Evolutionary conservation across 2,888 invertebrate species (phyloP).

Genomic region (Kuschelorhynchus macadamiae): DNA sequence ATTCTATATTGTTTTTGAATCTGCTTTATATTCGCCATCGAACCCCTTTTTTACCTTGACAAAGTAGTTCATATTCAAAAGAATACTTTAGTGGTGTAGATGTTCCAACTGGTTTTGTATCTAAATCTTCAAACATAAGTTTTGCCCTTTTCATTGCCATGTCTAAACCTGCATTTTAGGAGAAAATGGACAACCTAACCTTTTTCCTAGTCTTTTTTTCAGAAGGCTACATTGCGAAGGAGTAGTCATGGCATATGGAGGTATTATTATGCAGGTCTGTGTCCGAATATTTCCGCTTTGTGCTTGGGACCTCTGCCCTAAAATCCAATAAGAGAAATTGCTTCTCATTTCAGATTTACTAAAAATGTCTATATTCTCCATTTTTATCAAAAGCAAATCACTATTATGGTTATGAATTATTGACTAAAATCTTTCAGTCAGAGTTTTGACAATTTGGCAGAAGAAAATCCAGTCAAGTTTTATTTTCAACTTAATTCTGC

Average conservation of each 20-base stretch:
- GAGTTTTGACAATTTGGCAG: slow-evolving; percentile 6
- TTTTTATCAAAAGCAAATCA: slow-evolving; percentile 1
- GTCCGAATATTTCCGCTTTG: slow-evolving; percentile 35
- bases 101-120: slow-evolving; percentile 15
- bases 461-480: slow-evolving; percentile 25
- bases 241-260: neutral
- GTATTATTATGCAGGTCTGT: slow-evolving; percentile 18
- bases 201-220: slow-evolving; percentile 50
- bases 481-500: neutral
- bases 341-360: slow-evolving; percentile 4
- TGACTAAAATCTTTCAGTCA: slow-evolving; percentile 2
- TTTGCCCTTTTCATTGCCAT: slow-evolving; percentile 59
- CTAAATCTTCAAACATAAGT: slow-evolving; percentile 56
- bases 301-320: neutral
- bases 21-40: too few relatives aligned
- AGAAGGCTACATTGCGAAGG: slow-evolving; percentile 10
- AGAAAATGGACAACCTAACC: slow-evolving; percentile 60
- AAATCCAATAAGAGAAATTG: neutral
- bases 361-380: slow-evolving; percentile 7
- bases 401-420: neutral
- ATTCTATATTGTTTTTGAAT: too few relatives aligned
- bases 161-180: slow-evolving; percentile 59
- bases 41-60: too few relatives aligned
- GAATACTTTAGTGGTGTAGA: slow-evolving; percentile 35
- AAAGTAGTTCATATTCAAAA: neutral